Percentiles rank a stretch among this genome's conserved stretches.
Evolutionary conservation across 2,888 invertebrate species (phyloP).

Genomic region (Agapostemon virescens): DNA sequence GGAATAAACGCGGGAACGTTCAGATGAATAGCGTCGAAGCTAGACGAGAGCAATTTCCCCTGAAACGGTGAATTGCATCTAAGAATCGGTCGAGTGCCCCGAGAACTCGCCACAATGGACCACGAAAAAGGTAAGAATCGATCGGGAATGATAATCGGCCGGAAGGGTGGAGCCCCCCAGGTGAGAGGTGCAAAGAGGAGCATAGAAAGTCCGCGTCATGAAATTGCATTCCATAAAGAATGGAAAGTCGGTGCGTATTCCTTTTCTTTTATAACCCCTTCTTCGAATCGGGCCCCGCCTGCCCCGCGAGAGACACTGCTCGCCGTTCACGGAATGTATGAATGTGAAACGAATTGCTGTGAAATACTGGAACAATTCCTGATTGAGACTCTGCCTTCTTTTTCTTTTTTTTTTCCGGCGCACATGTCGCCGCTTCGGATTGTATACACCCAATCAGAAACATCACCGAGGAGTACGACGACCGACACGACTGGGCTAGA

Average conservation of each 20-base stretch:
- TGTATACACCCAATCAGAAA: conserved; percentile 36
- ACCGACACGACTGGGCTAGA: conserved; percentile 68
- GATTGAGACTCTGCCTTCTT: conserved; percentile 32
- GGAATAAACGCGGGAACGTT: background rate
- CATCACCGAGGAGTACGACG: conserved; percentile 58
- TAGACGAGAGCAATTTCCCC: background rate
- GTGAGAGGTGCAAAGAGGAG: conserved; percentile 55
- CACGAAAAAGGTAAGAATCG: conserved; percentile 23
- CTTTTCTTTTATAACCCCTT: conserved; percentile 30
- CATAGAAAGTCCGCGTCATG: conserved; percentile 62
- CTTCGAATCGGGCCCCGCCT: background rate
- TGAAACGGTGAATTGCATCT: conserved; percentile 7
- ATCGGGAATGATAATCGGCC: conserved; percentile 47
- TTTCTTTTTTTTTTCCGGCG: background rate
- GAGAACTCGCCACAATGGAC: conserved; percentile 3
- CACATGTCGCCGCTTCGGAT: conserved; percentile 17
- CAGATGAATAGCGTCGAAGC: background rate
- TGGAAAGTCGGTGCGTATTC: conserved; percentile 59
- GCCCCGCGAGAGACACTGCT: background rate
- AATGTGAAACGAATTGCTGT: conserved; percentile 45
- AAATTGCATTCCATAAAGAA: conserved; percentile 63
- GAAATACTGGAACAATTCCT: conserved; percentile 39
- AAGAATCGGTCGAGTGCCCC: conserved; percentile 2
- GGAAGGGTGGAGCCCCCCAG: conserved; percentile 50
- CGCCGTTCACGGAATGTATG: conserved; percentile 32